Base-by-base conservation (phyloP, 92 coral and sea anemone species). In the Pocillopora meandrina region DNA sequence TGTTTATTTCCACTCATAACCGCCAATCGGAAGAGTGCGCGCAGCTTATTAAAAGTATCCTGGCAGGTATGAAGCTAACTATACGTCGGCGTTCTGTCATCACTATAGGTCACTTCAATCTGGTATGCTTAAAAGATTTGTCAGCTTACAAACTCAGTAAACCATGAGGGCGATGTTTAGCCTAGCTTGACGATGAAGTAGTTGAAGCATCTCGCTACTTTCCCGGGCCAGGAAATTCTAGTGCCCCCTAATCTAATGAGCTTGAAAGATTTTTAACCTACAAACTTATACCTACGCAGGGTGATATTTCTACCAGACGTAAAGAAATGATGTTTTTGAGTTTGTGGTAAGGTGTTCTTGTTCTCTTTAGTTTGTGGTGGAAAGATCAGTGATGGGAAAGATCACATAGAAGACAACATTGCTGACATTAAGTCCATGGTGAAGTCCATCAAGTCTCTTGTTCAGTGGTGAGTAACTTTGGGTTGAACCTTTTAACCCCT, bases 1-100 rank as follows among this genome's bases (percentile, higher is more conserved):
- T 88, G 72, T 96, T 96, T 84, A 96, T 96, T 34, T 72, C 95
- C 81, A 95, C 95, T 61, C 98, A 96, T 92, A 94, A 96, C 84
- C 91, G 94, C 56, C 95, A 95, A 85, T 93, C 98, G 4, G 99
- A 96, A 73, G 98, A 92, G 76, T 82, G 96, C 36, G 91, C 96
- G 52, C 98, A 94, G 84, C 85, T 96, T 62, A 84, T 96, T 71
- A 96, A 95, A 74, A 95, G 81, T 73, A 88, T 93, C 80, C 82
- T 91, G 80, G 87, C 85, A 82, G 89, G 98, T 96, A 72, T 76
- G n/a, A 81, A 79, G 34, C 70, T 65, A 21, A 26, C 31, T 21
- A 34, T 23, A 20, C n/a, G 65, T 18, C 9, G 65, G n/a, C 65
- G 65, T 61, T 61, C n/a, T 18, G 65, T 17, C n/a, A 26, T 10